Conservation (phyloP, 2,888 invertebrate genomes). For the Pristionchus fissidentatus region DNA sequence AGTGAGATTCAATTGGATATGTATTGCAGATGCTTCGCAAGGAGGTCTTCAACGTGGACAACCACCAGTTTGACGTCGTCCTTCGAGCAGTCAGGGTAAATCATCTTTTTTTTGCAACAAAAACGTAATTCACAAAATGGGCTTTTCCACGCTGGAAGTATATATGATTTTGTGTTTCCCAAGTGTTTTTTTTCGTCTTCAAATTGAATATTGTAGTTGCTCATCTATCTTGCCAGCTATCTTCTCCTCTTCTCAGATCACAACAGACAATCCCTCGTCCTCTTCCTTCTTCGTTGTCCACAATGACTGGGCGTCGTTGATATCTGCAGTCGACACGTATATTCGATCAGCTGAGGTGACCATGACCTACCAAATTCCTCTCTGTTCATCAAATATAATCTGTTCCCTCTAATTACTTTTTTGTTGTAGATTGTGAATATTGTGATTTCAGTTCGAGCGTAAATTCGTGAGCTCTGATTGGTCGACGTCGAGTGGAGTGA, state of each 20-base stretch:
- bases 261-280: background rate
- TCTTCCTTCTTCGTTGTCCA: background rate
- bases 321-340: constrained; percentile 54
- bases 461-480: constrained; percentile 24
- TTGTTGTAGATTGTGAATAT: too few species aligned
- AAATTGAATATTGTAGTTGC: background rate
- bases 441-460: constrained; percentile 46
- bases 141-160: background rate
- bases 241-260: background rate
- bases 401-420: too few species aligned
- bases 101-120: background rate
- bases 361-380: too few species aligned
- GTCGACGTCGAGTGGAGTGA: background rate
- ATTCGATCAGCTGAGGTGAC: constrained; percentile 51
- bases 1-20: background rate
- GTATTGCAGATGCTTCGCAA: constrained; percentile 51
- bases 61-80: constrained; percentile 68
- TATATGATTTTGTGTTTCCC: background rate
- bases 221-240: background rate
- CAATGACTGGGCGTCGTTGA: constrained; percentile 55
- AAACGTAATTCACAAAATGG: background rate
- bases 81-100: constrained; percentile 66
- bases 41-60: constrained; percentile 65
- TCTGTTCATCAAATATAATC: too few species aligned
- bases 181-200: too few species aligned